Percentiles rank a stretch among this genome's conserved stretches.
phyloP scores from a whole-genome alignment of 2,888 invertebrate species.

The Helleia helle region DNA sequence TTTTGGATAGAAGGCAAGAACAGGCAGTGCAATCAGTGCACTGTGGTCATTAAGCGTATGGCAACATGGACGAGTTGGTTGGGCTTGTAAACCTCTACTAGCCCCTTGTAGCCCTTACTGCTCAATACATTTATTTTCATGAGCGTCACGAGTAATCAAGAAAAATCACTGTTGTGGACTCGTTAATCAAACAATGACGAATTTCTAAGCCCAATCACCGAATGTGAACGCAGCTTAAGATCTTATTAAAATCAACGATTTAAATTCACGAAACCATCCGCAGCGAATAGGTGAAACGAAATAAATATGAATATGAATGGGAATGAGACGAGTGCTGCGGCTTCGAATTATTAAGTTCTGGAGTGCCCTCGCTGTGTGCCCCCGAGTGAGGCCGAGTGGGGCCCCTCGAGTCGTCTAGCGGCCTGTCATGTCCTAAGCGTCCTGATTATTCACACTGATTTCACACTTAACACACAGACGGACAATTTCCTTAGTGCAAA shows the following conservation, averaged over 20 bases:
- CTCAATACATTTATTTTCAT: no score
- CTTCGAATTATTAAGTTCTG: slow-evolving; percentile 69
- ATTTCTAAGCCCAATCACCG: neutral
- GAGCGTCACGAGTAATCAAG: no score
- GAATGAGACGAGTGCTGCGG: slow-evolving; percentile 57
- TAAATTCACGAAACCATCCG: slow-evolving; percentile 58
- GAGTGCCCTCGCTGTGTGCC: slow-evolving; percentile 39
- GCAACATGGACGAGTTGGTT: no score
- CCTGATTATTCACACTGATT: slow-evolving; percentile 27
- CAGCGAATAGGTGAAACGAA: slow-evolving; percentile 66
- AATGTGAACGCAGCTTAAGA: slow-evolving; percentile 20
- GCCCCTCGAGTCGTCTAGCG: slow-evolving; percentile 40
- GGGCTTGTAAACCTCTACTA: no score
- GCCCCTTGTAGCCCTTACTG: no score
- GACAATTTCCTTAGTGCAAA: no score
- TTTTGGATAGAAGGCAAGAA: no score
- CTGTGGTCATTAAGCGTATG: no score
- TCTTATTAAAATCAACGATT: slow-evolving; percentile 69
- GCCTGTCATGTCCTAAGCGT: slow-evolving; percentile 43
- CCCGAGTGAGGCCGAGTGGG: slow-evolving; percentile 10
- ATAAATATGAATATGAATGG: slow-evolving; percentile 75
- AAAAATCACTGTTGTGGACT: no score
- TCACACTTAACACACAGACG: slow-evolving; percentile 9
- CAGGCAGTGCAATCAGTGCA: no score
- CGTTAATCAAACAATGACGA: no score